Percentiles rank a stretch among this genome's conserved stretches.
phyloP scores from a whole-genome alignment of 2,113 vertebrate species.

The Chauna torquata region DNA sequence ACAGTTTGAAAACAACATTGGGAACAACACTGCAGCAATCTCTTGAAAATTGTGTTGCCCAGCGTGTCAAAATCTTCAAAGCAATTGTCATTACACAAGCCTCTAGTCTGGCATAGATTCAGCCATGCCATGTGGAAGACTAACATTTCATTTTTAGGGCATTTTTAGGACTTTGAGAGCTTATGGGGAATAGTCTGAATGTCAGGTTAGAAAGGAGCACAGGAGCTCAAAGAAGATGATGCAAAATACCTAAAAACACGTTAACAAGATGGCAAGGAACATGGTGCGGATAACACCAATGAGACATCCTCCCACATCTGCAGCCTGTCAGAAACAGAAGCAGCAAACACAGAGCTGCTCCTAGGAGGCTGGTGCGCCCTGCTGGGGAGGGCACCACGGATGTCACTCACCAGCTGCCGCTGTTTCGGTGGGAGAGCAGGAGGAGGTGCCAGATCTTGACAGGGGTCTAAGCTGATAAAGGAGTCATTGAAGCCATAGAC shows the following conservation, averaged over 20 bases:
- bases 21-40: background rate
- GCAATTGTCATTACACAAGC: background rate
- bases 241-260: background rate
- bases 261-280: background rate
- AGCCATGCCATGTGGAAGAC: background rate
- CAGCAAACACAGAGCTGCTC: background rate
- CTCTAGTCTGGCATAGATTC: constrained; percentile 11
- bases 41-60: background rate
- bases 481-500: constrained; percentile 94
- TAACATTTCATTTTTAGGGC: background rate
- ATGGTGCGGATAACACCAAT: rapidly evolving
- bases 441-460: constrained; percentile 86
- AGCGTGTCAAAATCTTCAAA: background rate
- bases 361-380: background rate
- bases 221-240: background rate
- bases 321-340: background rate
- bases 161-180: background rate
- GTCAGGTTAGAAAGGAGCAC: background rate
- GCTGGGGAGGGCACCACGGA: background rate
- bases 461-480: constrained; percentile 80
- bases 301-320: background rate
- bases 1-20: background rate
- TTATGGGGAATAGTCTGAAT: background rate
- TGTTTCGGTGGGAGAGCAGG: constrained; percentile 95
- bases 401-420: constrained; percentile 91